Evolutionary conservation across 1,140 invertebrate species (phyloP).

Genomic region (Philaenus spumarius): DNA sequence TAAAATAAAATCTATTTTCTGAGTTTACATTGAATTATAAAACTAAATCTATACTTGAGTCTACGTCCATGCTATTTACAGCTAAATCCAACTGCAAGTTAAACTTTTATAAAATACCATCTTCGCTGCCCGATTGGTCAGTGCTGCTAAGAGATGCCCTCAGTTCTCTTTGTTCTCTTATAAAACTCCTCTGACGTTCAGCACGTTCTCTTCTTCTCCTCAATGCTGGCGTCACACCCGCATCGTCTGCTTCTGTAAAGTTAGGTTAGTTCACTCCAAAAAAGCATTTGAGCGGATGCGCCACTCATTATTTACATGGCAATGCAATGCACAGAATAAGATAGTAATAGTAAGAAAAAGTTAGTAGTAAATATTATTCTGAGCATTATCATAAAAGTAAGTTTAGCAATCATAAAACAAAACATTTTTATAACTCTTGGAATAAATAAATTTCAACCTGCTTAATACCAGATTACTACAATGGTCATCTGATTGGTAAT

Average conservation of each 20-base stretch:
- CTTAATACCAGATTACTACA: too few species aligned
- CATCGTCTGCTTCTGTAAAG: slow-evolving; percentile 31
- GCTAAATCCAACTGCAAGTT: too few species aligned
- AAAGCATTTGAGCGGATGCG: neutral
- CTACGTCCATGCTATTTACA: neutral
- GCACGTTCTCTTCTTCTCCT: slow-evolving; percentile 64
- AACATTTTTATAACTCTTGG: too few species aligned
- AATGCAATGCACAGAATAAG: neutral
- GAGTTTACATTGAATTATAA: too few species aligned
- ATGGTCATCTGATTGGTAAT: too few species aligned
- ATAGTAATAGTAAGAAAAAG: neutral
- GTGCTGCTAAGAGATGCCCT: slow-evolving; percentile 8
- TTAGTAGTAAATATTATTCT: too few species aligned
- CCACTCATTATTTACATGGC: neutral
- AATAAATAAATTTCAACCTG: too few species aligned
- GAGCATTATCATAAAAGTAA: too few species aligned
- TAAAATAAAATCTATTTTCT: too few species aligned
- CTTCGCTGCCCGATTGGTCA: slow-evolving; percentile 20
- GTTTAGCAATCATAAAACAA: too few species aligned
- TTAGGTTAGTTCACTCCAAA: slow-evolving; percentile 23
- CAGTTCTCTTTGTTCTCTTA: slow-evolving; percentile 65
- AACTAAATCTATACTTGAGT: too few species aligned
- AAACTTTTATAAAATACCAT: slow-evolving; percentile 16
- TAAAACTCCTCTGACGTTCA: slow-evolving; percentile 70
- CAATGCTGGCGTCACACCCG: slow-evolving; percentile 67